Evolutionary conservation across 2,888 invertebrate genomes (phyloP).

Genomic region (Hydraecia micacea): DNA sequence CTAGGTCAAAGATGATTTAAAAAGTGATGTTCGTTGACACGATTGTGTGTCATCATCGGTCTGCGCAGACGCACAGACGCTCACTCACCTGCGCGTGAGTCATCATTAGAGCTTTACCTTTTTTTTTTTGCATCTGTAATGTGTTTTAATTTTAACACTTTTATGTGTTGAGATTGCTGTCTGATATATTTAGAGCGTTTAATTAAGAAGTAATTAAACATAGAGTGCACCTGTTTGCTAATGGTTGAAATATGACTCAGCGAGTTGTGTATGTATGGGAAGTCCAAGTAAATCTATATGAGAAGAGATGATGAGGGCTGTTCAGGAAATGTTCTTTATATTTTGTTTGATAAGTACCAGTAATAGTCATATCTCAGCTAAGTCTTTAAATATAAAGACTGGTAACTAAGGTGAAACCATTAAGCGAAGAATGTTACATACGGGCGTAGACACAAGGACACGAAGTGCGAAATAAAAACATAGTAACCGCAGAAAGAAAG

Average conservation of each 20-base stretch:
- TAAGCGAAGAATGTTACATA: constrained; percentile 17
- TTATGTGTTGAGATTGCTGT: constrained; percentile 31
- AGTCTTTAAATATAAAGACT: background rate
- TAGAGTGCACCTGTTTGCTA: constrained; percentile 26
- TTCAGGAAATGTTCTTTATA: background rate
- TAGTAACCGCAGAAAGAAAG: constrained; percentile 29
- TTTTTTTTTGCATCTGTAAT: constrained; percentile 43
- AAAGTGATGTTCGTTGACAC: constrained; percentile 24
- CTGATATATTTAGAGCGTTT: constrained; percentile 42
- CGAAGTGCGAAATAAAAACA: constrained; percentile 1
- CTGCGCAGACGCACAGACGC: constrained; percentile 68
- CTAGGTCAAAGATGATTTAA: constrained; percentile 10
- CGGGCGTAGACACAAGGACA: background rate
- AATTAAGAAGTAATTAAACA: constrained; percentile 43
- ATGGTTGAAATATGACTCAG: constrained; percentile 25
- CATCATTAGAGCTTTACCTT: constrained; percentile 53
- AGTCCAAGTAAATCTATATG: background rate
- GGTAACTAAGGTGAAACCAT: constrained; percentile 13
- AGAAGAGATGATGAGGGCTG: background rate
- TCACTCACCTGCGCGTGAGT: constrained; percentile 72
- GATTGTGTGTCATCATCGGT: constrained; percentile 64
- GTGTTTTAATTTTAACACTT: constrained; percentile 31
- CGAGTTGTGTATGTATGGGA: background rate
- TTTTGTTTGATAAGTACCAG: background rate
- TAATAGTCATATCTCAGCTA: background rate